Conservation (phyloP, 2,888 invertebrate genomes). For the Stenotaenia linearis region DNA sequence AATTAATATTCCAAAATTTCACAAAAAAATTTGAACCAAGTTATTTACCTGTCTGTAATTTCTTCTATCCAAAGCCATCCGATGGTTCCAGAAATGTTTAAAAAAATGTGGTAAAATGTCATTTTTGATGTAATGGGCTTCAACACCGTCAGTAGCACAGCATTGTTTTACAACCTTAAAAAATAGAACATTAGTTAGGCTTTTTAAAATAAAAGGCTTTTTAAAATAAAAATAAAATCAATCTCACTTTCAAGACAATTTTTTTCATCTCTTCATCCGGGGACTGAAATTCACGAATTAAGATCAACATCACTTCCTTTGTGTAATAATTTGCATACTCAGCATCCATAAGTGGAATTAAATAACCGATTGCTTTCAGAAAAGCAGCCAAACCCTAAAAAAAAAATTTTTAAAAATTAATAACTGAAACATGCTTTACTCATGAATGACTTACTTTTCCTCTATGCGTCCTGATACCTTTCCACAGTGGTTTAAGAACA, state of each 20-base stretch:
- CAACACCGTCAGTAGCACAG: conserved; percentile 99
- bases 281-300: conserved; percentile 98
- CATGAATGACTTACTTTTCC: conserved; percentile 54
- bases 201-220: neutral
- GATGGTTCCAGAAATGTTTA: conserved; percentile 99
- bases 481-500: conserved; percentile 98
- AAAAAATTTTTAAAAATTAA: conserved; percentile 34
- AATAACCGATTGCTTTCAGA: conserved; percentile 96
- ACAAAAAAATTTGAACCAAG: neutral
- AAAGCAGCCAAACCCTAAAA: conserved; percentile 96
- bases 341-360: conserved; percentile 99
- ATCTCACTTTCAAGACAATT: conserved; percentile 85
- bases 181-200: neutral
- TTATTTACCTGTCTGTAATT: conserved; percentile 77
- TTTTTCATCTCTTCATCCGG: conserved; percentile 99
- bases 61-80: conserved; percentile 96
- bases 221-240: neutral
- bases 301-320: conserved; percentile 96
- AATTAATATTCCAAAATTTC: conserved; percentile 1
- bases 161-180: conserved; percentile 97
- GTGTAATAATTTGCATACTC: conserved; percentile 99
- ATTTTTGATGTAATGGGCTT: conserved; percentile 97
- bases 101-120: conserved; percentile 98
- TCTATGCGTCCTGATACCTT: conserved; percentile 82
- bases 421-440: neutral